phyloP scores from a whole-genome alignment of 2,113 vertebrate genomes.

The Microtus ochrogaster region DNA sequence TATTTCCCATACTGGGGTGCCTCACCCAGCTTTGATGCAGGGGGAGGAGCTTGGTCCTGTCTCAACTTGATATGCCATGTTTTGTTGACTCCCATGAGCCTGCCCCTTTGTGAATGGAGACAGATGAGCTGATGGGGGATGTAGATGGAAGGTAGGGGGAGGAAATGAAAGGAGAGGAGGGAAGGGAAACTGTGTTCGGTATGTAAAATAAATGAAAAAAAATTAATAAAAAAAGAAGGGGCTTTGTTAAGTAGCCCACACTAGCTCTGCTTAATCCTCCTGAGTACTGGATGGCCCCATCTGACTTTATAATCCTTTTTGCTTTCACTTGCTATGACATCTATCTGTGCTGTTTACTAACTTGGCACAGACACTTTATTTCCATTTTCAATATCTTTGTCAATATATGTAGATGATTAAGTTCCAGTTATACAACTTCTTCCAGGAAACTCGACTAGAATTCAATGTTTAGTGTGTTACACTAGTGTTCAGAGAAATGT shows the following conservation, averaged over 20 bases:
- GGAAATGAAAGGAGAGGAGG: no score
- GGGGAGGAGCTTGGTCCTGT: no score
- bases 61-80: no score
- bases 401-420: background rate
- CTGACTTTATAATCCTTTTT: background rate
- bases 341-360: background rate
- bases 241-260: background rate
- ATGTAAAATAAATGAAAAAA: no score
- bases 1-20: no score
- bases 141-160: no score
- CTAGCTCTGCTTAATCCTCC: background rate
- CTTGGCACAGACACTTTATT: background rate
- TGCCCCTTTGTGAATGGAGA: no score
- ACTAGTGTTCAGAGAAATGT: constrained; percentile 8
- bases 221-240: background rate
- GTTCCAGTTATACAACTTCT: background rate
- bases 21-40: no score
- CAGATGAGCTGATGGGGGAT: no score
- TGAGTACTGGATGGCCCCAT: background rate
- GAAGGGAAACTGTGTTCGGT: no score
- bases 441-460: constrained; percentile 12
- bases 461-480: background rate
- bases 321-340: background rate
- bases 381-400: background rate
- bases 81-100: no score